Conservation (phyloP, 2,888 invertebrate genomes). For the Agrotis ipsilon region DNA sequence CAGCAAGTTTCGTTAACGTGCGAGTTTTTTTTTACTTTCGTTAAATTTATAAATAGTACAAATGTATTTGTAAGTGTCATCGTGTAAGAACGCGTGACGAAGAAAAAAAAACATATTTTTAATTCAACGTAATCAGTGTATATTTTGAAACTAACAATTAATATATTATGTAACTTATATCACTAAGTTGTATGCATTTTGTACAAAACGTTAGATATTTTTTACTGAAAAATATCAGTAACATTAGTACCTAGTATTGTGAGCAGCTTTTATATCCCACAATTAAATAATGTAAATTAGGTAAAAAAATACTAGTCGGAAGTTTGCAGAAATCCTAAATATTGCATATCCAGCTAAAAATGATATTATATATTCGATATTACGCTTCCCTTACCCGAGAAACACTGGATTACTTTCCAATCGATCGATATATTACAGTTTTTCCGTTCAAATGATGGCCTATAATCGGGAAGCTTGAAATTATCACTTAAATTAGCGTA, state of each 20-base stretch:
- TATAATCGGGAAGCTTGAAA: constrained; percentile 72
- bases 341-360: constrained; percentile 79
- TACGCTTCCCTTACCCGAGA: constrained; percentile 71
- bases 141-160: constrained; percentile 79
- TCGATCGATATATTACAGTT: constrained; percentile 21
- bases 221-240: constrained; percentile 78
- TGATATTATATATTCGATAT: constrained; percentile 77
- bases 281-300: constrained; percentile 74
- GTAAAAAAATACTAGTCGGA: constrained; percentile 84
- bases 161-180: constrained; percentile 74
- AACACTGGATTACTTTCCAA: constrained; percentile 70
- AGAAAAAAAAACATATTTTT: constrained; percentile 69
- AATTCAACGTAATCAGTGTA: constrained; percentile 76
- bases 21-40: constrained; percentile 70
- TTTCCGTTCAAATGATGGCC: constrained; percentile 67
- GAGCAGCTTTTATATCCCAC: constrained; percentile 87
- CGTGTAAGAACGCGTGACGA: constrained; percentile 61
- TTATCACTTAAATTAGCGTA: constrained; percentile 70
- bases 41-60: constrained; percentile 89
- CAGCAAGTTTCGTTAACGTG: constrained; percentile 74
- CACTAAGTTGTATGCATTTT: constrained; percentile 81
- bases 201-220: constrained; percentile 88
- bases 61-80: constrained; percentile 84
- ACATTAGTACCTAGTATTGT: constrained; percentile 71
- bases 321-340: constrained; percentile 73